Evolutionary conservation across 2,113 vertebrate species (phyloP), one percentile per base, ranked within the genome.

Genomic region (Syrmaticus mikado): DNA sequence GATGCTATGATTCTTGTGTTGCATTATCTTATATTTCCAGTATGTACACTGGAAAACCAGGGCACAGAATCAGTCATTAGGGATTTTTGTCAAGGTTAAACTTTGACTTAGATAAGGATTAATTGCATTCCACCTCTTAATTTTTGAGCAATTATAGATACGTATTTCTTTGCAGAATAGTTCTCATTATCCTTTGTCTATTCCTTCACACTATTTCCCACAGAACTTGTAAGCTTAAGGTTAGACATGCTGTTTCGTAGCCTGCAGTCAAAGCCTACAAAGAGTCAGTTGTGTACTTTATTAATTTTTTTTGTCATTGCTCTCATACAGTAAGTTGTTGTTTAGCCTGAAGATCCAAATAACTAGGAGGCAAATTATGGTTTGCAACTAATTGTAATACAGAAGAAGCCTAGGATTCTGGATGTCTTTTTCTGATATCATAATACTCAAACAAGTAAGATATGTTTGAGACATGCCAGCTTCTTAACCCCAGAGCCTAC

Each of bases 341-440:
- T 91, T 96, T 70, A 78, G 36, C 84, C 74, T 90, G 38, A 45
- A 94, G 5, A 97, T 45, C 41, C 85, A 89, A 93, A 88, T 91
- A 60, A 71, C 85, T 91, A 48, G 73, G 94, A 78, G 94, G 68
- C 68, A 90, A 91, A 94, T 75, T 74, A 57, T 70, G 71, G 60
- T 53, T 93, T 95, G 67, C 85, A 92, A 67, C 79, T 95, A 94
- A 93, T 82, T 96, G 80, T 94, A 82, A 30, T 76, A 90, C 30
- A 62, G 60, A 94, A 90, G 80, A 90, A 87, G 41, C 36, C 22
- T n/a, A 41, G 41, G 71, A 66, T 67, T 71, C 87, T 93, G 76
- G 75, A 64, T 90, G n/a, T 70, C 55, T 79, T 60, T 90, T 94
- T 91, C 43, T 70, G 81, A 41, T 58, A 50, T n/a, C 53, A 22